Base-by-base conservation (phyloP, 1,140 invertebrate species). In the Luehdorfia chinensis region DNA sequence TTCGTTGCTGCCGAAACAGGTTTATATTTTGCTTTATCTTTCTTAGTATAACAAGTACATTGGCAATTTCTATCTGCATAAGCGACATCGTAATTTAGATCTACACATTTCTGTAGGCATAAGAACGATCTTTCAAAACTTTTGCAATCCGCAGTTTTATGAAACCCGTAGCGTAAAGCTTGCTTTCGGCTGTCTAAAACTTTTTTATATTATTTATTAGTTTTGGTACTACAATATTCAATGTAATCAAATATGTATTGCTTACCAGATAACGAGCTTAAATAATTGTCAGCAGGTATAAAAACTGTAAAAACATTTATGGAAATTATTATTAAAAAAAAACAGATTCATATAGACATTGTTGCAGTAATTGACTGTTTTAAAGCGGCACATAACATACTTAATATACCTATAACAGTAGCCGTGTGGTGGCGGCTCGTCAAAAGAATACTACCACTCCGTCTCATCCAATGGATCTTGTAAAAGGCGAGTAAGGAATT, bases 101-200 rank as follows among this genome's bases (percentile, higher is more conserved):
- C 68, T 39, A 73, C 28, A 45, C 80, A 84, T 59, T 75, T 76
- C 41, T 62, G 61, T 34, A 84, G 50, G 39, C 80, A 84, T 13
- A 75, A n/a, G 47, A 55, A 84, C 1, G 75, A 59, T 55, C 66
- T 66, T 50, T 76, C 52, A 34, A 71, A 80, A 39, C 62, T 39
- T 13, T 43, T 11, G 53, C 80, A 84, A 11, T 68, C 62, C 0
- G 55, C 27, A 3, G 63, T 73, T 39, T 52, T 45, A 14, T 84
- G 77, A 47, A 75, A 74, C n/a, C 80, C 80, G 43, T 80, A 81
- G 5, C 75, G 72, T 13, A 76, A 48, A 30, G 14, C 39, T 9
- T 27, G 25, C n/a, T 43, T 43, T 43, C 25, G 11, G 6, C 25
- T n/a, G n/a, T n/a, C 39, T 43, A 43, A 18, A 28, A 43, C 9